Conservation (phyloP, 2,113 vertebrate genomes). For the Silurus glanis region DNA sequence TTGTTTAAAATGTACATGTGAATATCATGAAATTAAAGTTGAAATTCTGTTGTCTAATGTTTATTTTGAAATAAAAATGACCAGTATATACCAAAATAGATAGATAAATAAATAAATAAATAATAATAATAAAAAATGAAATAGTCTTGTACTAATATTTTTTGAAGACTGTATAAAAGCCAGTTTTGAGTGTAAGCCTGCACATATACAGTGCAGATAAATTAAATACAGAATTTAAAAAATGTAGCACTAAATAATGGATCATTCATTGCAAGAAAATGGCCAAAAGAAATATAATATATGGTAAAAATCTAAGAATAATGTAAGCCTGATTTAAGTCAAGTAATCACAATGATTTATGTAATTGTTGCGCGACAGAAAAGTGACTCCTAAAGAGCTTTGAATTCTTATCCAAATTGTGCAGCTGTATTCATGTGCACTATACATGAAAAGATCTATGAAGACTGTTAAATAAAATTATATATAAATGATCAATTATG, state of each 20-base stretch:
- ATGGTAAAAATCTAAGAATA: slow-evolving; percentile 16
- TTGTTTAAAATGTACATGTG: not conserved
- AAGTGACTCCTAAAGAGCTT: not conserved
- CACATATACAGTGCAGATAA: not conserved
- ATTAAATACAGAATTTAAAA: not conserved
- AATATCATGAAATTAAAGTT: not conserved
- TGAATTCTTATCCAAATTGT: not conserved
- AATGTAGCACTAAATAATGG: not conserved
- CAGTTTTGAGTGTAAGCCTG: not conserved
- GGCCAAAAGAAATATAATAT: not conserved
- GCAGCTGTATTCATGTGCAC: not conserved
- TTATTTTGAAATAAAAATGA: not conserved
- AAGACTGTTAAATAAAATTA: not conserved
- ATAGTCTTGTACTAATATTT: not conserved
- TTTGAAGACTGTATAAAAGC: not conserved
- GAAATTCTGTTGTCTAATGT: not conserved
- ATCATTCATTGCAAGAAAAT: not conserved
- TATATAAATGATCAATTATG: not conserved
- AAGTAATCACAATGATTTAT: not conserved
- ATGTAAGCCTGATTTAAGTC: not conserved
- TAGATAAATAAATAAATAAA: no score
- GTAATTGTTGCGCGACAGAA: not conserved
- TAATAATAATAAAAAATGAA: not conserved
- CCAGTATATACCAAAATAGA: not conserved
- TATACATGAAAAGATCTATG: not conserved